Conservation (phyloP, 2,113 vertebrate genomes). For the Nycticebus coucang region DNA sequence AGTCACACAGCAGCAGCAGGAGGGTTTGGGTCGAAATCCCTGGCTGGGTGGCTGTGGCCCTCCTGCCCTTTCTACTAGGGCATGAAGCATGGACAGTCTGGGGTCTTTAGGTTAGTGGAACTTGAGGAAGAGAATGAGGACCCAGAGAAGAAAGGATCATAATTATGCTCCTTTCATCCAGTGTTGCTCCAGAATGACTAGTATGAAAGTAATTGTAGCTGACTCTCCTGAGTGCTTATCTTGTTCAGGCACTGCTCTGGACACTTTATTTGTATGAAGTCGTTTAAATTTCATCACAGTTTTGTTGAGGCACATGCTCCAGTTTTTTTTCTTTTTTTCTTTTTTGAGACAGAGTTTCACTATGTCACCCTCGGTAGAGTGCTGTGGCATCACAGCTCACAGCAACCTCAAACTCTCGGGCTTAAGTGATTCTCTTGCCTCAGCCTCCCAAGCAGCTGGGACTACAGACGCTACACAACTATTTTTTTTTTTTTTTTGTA, state of each 20-base stretch:
- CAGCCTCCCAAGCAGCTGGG: too few species aligned
- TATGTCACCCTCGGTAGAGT: too few species aligned
- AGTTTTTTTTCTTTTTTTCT: too few species aligned
- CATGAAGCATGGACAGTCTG: not conserved
- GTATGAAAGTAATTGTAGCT: not conserved
- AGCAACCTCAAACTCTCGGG: too few species aligned
- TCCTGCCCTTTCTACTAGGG: not conserved
- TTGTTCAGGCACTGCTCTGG: not conserved
- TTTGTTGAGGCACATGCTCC: not conserved
- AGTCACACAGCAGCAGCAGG: not conserved
- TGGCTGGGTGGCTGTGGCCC: fast-evolving
- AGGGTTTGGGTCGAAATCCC: not conserved
- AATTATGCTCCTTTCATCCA: not conserved
- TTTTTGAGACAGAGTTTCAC: too few species aligned
- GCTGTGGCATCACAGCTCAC: too few species aligned
- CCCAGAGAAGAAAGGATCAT: not conserved
- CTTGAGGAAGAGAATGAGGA: not conserved
- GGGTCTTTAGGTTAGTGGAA: not conserved
- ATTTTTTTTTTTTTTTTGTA: too few species aligned
- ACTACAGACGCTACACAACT: too few species aligned
- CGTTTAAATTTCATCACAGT: not conserved
- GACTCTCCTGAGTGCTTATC: too few species aligned
- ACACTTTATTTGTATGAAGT: not conserved
- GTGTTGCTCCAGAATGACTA: not conserved
- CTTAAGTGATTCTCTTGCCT: too few species aligned